A percentile compares a stretch with the other conserved stretches of the same genome.
Evolutionary conservation across 2,797 vertebrate species (phyloP).

Genomic region (Carapus acus): DNA sequence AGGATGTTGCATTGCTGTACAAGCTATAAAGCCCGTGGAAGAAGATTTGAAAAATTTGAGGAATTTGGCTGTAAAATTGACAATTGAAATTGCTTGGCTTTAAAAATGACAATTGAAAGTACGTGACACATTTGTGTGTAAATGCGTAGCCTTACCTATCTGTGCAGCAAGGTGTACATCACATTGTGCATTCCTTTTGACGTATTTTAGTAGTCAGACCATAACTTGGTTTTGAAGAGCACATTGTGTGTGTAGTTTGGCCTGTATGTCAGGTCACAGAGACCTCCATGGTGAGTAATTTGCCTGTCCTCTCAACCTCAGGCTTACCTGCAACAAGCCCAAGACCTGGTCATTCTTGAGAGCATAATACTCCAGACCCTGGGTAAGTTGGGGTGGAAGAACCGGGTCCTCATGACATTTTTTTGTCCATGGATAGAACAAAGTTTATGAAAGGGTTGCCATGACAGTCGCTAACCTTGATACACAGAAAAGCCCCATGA

Average conservation of each 20-base stretch:
- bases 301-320: conserved; percentile 85
- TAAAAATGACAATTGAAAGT: no score
- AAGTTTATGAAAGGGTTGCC: conserved; percentile 46
- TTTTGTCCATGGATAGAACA: conserved; percentile 50
- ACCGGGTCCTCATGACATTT: conserved; percentile 62
- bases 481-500: conserved; percentile 53
- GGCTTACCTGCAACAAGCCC: conserved; percentile 96
- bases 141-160: no score
- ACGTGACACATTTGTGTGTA: no score
- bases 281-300: conserved; percentile 75
- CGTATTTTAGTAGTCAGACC: no score
- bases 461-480: conserved; percentile 57
- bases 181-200: no score
- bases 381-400: conserved; percentile 84
- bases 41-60: no score
- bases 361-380: conserved; percentile 98
- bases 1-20: no score
- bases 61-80: no score
- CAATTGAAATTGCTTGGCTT: no score
- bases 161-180: no score
- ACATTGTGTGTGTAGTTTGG: conserved; percentile 25
- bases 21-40: no score
- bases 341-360: conserved; percentile 98
- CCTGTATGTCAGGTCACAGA: conserved; percentile 42
- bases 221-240: conserved; percentile 5